Percentiles rank a stretch among this genome's conserved stretches.
These are phyloP conservation scores for Labroides dimidiatus DNA, from an alignment of 2,797 vertebrate species.

Conservation along the genomic window DNA sequence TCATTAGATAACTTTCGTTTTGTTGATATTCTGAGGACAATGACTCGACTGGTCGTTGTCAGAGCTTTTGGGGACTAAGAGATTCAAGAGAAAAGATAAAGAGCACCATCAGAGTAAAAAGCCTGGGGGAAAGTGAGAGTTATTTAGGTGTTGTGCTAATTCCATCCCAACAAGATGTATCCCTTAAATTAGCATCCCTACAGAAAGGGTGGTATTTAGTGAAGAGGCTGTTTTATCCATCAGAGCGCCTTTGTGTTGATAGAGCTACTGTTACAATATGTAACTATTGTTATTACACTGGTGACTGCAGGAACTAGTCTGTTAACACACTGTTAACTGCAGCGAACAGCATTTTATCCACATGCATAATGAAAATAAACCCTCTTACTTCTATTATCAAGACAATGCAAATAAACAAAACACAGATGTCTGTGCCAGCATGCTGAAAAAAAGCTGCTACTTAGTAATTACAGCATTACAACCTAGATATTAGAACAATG, in stretches of 20 bases:
- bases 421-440: constrained; percentile 71
- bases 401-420: constrained; percentile 67
- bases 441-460: constrained; percentile 72
- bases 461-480: constrained; percentile 66
- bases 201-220: constrained; percentile 8
- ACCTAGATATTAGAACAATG: constrained; percentile 52
- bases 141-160: constrained; percentile 7
- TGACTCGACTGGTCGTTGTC: neutral
- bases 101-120: constrained; percentile 31
- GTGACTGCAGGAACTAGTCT: constrained; percentile 47
- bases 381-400: constrained; percentile 60
- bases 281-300: constrained; percentile 54
- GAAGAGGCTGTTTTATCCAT: constrained; percentile 16
- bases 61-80: constrained; percentile 2
- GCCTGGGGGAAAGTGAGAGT: constrained; percentile 14
- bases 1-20: neutral
- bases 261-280: constrained; percentile 55
- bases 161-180: constrained; percentile 27
- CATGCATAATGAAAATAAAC: constrained; percentile 64
- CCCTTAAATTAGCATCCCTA: constrained; percentile 20
- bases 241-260: constrained; percentile 31
- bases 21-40: neutral
- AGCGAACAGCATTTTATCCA: constrained; percentile 55
- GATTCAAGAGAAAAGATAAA: constrained; percentile 1
- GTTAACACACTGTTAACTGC: constrained; percentile 40